phyloP scores from a whole-genome alignment of 2,888 invertebrate genomes.

The Craniophora ligustri region DNA sequence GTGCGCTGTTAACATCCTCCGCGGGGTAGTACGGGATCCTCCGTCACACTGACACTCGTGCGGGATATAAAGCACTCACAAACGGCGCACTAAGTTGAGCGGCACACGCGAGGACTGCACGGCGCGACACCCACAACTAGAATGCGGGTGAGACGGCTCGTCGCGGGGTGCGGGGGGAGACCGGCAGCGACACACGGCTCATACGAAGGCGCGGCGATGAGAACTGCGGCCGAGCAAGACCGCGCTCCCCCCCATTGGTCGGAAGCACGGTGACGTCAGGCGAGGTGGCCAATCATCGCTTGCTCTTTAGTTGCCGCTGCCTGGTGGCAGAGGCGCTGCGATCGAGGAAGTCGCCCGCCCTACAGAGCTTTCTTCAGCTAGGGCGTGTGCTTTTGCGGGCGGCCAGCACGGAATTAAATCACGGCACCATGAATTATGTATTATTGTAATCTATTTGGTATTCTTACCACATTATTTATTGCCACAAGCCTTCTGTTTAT shows the following conservation, averaged over 20 bases:
- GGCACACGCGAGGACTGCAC: conserved; percentile 88
- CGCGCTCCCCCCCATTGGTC: conserved; percentile 81
- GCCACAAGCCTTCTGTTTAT: conserved; percentile 30
- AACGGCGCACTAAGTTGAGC: conserved; percentile 86
- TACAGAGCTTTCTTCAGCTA: conserved; percentile 84
- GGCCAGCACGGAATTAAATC: conserved; percentile 69
- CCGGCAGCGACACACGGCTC: conserved; percentile 83
- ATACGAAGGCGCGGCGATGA: conserved; percentile 86
- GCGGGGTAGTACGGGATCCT: conserved; percentile 80
- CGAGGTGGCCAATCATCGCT: conserved; percentile 72
- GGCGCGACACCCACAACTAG: conserved; percentile 88
- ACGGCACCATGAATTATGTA: conserved; percentile 64
- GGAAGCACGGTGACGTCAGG: conserved; percentile 80
- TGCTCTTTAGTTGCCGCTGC: conserved; percentile 62
- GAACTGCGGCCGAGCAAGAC: conserved; percentile 84
- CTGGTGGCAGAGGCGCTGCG: conserved; percentile 75
- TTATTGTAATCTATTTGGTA: conserved; percentile 47
- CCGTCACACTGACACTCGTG: conserved; percentile 86
- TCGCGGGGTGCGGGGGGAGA: conserved; percentile 80
- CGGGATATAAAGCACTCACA: conserved; percentile 86
- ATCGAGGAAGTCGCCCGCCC: conserved; percentile 84
- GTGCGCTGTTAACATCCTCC: conserved; percentile 89
- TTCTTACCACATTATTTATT: conserved; percentile 45
- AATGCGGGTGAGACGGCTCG: conserved; percentile 83
- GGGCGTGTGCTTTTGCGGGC: conserved; percentile 85